Conservation (phyloP, 2,888 invertebrate species). For the Elegia similella region DNA sequence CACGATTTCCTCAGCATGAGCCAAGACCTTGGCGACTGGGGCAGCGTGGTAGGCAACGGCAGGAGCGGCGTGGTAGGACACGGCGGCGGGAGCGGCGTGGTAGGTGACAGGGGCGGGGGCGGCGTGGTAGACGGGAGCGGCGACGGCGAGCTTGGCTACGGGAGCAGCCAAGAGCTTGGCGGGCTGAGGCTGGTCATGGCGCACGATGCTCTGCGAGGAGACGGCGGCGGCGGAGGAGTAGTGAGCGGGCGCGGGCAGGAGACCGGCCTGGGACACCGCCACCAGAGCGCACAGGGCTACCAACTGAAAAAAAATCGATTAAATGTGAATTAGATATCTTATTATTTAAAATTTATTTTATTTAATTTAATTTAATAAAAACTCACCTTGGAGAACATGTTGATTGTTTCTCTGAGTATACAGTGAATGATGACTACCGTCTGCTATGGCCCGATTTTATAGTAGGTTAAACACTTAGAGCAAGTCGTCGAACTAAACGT, state of each 20-base stretch:
- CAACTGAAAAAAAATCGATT: constrained; percentile 38
- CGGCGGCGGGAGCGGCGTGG: constrained; percentile 23
- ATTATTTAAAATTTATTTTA: background rate
- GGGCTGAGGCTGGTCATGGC: constrained; percentile 43
- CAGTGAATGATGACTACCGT: constrained; percentile 33
- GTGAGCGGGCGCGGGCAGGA: constrained; percentile 53
- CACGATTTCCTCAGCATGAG: constrained; percentile 32
- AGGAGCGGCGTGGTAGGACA: constrained; percentile 29
- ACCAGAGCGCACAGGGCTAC: constrained; percentile 50
- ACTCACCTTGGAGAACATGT: constrained; percentile 63
- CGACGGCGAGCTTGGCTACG: constrained; percentile 30
- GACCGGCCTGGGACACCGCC: constrained; percentile 57
- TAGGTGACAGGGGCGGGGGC: constrained; percentile 33
- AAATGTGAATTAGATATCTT: background rate
- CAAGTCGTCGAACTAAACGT: constrained; percentile 31
- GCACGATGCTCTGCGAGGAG: constrained; percentile 53
- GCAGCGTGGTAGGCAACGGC: constrained; percentile 44
- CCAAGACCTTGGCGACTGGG: constrained; percentile 23
- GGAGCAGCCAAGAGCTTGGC: constrained; percentile 29
- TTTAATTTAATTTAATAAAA: background rate
- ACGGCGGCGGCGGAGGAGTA: constrained; percentile 56
- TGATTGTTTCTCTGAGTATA: constrained; percentile 39
- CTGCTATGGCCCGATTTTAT: constrained; percentile 6
- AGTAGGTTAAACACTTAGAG: constrained; percentile 27
- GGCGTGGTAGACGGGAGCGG: constrained; percentile 29